Evolutionary conservation across 2,888 invertebrate genomes (phyloP), one percentile per base, ranked within the genome.

Genomic region (Cerceris ruficornis): DNA sequence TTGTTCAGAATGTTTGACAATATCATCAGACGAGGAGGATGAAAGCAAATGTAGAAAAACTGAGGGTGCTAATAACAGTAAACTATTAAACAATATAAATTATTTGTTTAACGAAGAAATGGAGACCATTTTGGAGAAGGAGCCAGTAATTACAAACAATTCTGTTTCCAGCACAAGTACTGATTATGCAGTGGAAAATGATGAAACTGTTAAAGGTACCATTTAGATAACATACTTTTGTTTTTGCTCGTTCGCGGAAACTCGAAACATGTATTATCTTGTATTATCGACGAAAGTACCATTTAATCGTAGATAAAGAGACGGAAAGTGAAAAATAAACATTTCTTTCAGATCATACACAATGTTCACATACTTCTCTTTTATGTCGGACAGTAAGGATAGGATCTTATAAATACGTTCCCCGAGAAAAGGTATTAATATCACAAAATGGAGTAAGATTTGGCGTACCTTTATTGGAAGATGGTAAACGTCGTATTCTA

Each of bases 331-430:
- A 81, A 59, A 69, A 70, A 28, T 28, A 28, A 66, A 52, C 77
- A 58, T 52, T 66, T 65, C 52, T 75, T 15, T 90, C 92, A 50
- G 94, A 94, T 69, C 77, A 73, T 77, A 91, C 88, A 57, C 91
- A 94, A 69, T 7, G 93, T 59, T 89, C 94, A 62, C 93, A 93
- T 67, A 94, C 95, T n/a, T 92, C 94, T 60, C 89, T 97, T 11
- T 92, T 93, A 15, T 97, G 97, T 91, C 94, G 96, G 83, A 96
- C 96, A 17, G 95, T 98, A 70, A 94, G 98, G 81, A 96, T 98
- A 90, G 98, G 98, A 52, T 96, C 97, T 14, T 96, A 97, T 91
- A 95, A 96, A 93, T 96, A 96, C 89, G 94, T 95, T 82, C 96
- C 97, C 41, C 94, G 94, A 76, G 96, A 96, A 90, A 95, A 95